Evolutionary conservation across 2,888 invertebrate genomes (phyloP), one percentile per base, ranked within the genome.

Genomic region (Sacculina carcini): DNA sequence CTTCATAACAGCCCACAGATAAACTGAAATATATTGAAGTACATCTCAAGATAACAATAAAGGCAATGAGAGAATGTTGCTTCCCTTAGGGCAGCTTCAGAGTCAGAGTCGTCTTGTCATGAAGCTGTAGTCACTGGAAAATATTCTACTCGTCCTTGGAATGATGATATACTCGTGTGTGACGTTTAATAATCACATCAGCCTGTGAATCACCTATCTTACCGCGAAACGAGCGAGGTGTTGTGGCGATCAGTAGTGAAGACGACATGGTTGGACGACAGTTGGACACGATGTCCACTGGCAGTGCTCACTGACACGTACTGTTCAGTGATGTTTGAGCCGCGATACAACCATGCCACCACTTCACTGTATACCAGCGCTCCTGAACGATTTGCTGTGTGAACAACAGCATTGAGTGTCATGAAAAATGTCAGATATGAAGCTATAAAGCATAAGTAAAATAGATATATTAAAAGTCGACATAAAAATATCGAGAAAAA

Each of bases 281-380:
- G 42, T 16, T 32, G 28, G 48, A 55, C 26, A 9, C 10, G 29
- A 14, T 29, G 34, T 3, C 38, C 39, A 4, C n/a, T 47, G n/a
- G 9, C n/a, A 7, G 53, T 49, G 16, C 28, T 23, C 24, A 55
- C 28, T 19, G 32, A 16, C n/a, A 55, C 48, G 38, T 55, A 55
- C 23, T 48, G 49, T 9, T 48, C 53, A n/a, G 47, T 23, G 10
- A 32, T 49, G 23, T 53, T 19, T 6, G 55, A 34, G 26, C 55
- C 24, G 2, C 53, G 39, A 28, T 55, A 53, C 31, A 55, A 31
- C 48, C 54, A 55, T 6, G 48, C 51, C 10, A 54, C 51, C n/a
- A 54, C 49, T 1, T 46, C 52, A 21, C 42, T 52, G 40, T 34
- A 54, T 3, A n/a, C 14, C 23, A 48, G 24, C 28, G 16, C 21